phyloP scores from a whole-genome alignment of 2,113 vertebrate genomes.

The Empidonax alnorum region DNA sequence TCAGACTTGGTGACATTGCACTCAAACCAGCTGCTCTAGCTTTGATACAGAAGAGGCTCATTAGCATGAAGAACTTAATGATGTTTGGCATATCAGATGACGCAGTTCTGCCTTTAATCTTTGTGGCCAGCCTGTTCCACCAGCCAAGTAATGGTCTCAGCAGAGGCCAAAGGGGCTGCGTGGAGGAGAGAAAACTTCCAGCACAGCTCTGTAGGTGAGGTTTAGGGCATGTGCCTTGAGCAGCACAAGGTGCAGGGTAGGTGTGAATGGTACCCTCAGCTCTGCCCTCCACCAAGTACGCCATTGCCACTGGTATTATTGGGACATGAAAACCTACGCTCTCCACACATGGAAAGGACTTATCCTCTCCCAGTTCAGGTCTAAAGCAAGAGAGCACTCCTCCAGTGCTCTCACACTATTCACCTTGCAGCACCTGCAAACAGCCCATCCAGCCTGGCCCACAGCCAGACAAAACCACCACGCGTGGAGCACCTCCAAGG shows the following conservation, averaged over 20 bases:
- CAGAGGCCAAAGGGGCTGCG: not conserved
- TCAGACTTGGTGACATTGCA: not conserved
- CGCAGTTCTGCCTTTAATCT: not conserved
- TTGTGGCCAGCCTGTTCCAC: not conserved
- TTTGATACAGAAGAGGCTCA: not conserved
- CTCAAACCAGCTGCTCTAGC: constrained; percentile 2
- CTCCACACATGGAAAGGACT: fast-evolving
- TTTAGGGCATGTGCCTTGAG: fast-evolving
- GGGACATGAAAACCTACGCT: fast-evolving
- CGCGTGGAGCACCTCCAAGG: fast-evolving
- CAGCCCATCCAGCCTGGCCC: not conserved
- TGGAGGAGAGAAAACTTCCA: not conserved
- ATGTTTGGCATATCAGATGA: not conserved
- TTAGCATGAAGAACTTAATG: not conserved
- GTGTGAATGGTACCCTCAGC: fast-evolving
- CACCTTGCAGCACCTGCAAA: not conserved
- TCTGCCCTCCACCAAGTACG: not conserved
- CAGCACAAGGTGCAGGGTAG: not conserved
- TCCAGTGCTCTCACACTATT: fast-evolving
- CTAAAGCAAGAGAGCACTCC: not conserved
- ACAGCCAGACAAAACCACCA: not conserved
- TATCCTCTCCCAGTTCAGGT: not conserved
- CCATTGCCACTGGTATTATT: not conserved
- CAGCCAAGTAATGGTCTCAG: not conserved
- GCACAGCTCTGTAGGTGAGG: not conserved